Conservation (phyloP, 2,113 vertebrate genomes). For the Paralichthys olivaceus region DNA sequence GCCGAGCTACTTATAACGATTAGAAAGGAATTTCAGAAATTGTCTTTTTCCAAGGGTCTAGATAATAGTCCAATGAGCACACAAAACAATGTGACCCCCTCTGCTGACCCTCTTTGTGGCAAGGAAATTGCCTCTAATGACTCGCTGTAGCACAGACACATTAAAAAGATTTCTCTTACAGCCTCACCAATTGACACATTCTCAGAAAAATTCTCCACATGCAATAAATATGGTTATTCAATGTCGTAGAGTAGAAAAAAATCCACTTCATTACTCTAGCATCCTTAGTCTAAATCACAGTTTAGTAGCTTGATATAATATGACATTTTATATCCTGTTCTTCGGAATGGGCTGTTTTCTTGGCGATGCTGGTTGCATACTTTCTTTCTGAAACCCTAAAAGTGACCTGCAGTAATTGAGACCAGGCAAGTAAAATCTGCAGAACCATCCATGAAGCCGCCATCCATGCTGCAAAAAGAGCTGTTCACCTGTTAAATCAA, state of each 20-base stretch:
- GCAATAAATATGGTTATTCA: constrained; percentile 53
- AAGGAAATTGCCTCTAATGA: constrained; percentile 77
- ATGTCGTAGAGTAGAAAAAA: background rate
- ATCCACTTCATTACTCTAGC: constrained; percentile 45
- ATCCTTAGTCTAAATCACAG: constrained; percentile 50
- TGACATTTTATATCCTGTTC: constrained; percentile 11
- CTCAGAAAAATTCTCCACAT: constrained; percentile 46
- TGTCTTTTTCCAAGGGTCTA: constrained; percentile 61
- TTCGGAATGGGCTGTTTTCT: too few relatives aligned
- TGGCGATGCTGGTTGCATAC: too few relatives aligned
- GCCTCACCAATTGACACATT: constrained; percentile 65
- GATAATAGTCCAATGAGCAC: constrained; percentile 70
- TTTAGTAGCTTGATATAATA: constrained; percentile 35
- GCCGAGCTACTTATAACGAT: constrained; percentile 65
- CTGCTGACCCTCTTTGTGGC: constrained; percentile 75
- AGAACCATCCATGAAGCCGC: too few relatives aligned
- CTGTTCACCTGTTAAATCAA: too few relatives aligned
- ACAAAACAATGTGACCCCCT: constrained; percentile 73
- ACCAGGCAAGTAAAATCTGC: too few relatives aligned
- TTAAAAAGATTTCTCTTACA: constrained; percentile 62
- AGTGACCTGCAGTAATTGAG: too few relatives aligned
- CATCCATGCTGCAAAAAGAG: too few relatives aligned
- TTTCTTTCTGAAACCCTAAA: too few relatives aligned
- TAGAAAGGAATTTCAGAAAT: constrained; percentile 68
- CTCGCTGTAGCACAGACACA: constrained; percentile 51